Conservation (phyloP, 1,140 invertebrate genomes). For the Tetranychus cinnabarinus region DNA sequence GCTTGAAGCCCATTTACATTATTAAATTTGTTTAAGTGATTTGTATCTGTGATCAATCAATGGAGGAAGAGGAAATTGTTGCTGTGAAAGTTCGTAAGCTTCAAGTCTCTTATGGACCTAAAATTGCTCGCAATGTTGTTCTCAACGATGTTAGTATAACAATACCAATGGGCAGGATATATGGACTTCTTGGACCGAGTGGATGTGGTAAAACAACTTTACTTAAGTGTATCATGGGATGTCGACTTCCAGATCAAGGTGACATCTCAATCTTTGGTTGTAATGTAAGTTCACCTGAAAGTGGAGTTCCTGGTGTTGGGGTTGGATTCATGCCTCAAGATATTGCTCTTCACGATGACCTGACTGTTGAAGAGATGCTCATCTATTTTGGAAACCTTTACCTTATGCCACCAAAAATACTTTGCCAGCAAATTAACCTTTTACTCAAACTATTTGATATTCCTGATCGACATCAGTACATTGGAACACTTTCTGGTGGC, state of each 20-base stretch:
- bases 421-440: constrained; percentile 46
- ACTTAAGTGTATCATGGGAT: constrained; percentile 8
- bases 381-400: constrained; percentile 86
- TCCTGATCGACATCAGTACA: constrained; percentile 28
- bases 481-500: constrained; percentile 41
- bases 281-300: constrained; percentile 16
- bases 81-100: background rate
- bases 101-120: background rate
- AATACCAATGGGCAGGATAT: constrained; percentile 6
- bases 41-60: background rate
- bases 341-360: constrained; percentile 74
- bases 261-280: constrained; percentile 5
- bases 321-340: constrained; percentile 22
- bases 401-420: constrained; percentile 34
- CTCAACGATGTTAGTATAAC: constrained; percentile 9
- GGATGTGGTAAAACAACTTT: constrained; percentile 14
- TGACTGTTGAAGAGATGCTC: constrained; percentile 79
- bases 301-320: constrained; percentile 10
- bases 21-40: background rate
- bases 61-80: background rate
- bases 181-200: constrained; percentile 16
- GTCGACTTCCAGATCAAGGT: constrained; percentile 1
- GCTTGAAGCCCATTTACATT: background rate
- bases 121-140: background rate
- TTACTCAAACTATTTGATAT: constrained; percentile 66